These are phyloP conservation scores for Periplaneta americana DNA, from an alignment of 1,140 invertebrate species.

Conservation along the genomic window DNA sequence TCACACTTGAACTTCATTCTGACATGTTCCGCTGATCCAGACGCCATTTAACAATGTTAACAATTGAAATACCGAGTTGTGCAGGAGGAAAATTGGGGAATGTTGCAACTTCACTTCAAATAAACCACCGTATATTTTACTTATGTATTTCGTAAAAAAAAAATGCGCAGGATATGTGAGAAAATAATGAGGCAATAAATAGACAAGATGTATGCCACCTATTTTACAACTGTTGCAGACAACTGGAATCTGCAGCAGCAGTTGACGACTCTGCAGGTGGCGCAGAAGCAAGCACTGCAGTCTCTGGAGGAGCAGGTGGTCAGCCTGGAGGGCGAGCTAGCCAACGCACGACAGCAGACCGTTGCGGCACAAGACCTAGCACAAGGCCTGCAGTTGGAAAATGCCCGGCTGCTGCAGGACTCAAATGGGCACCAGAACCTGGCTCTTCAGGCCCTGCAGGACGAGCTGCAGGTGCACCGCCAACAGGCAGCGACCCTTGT, in stretches of 20 bases:
- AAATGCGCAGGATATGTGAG: too few species aligned
- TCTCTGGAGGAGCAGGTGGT: neutral
- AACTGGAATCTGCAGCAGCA: neutral
- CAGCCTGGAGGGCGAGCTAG: neutral
- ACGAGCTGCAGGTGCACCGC: constrained; percentile 26
- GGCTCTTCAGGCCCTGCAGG: constrained; percentile 38
- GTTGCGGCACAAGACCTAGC: neutral
- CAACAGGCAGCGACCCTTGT: neutral
- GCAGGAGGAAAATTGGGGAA: too few species aligned
- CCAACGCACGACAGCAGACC: neutral
- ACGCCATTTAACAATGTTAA: too few species aligned
- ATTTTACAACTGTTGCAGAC: neutral
- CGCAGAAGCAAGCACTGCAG: neutral
- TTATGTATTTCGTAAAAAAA: too few species aligned
- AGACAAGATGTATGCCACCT: too few species aligned
- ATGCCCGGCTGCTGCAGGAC: neutral
- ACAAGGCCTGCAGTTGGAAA: neutral
- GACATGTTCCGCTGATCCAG: too few species aligned
- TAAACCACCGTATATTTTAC: too few species aligned
- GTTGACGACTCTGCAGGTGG: neutral
- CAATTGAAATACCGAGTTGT: too few species aligned
- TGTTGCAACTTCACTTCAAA: too few species aligned
- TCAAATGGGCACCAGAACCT: constrained; percentile 40
- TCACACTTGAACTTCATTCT: too few species aligned
- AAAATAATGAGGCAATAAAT: too few species aligned